Base-by-base conservation (phyloP, 1,140 invertebrate genomes). In the Penaeus vannamei region DNA sequence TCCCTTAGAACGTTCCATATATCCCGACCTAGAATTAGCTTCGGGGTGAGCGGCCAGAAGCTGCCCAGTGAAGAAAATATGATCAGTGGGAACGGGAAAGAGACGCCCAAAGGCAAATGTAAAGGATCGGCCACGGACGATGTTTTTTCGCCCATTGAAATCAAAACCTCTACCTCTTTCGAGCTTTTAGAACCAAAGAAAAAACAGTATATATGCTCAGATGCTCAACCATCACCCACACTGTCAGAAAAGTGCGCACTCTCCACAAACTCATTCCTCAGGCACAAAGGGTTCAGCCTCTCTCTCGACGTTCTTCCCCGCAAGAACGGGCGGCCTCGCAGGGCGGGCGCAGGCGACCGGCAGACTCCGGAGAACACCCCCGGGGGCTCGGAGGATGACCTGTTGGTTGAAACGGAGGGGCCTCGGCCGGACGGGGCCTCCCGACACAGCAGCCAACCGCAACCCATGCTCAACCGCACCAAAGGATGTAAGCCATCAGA, bases 101-200 rank as follows among this genome's bases (percentile, higher is more conserved):
- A 85, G 77, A 82, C 77, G 7, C 19, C 72, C 32, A 84, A 46
- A 26, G 84, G 42, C 0, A 85, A 85, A 72, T 69, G 62, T 36
- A 86, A 82, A 69, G 84, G 36, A 4, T 64, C 29, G 22, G 53
- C 77, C 66, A 66, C 84, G n/a, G 84, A 85, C 22, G 87, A 85
- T n/a, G 59, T 76, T 69, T 61, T 81, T 32, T 86, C 84, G n/a
- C 26, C 84, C 20, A 46, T 69, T 59, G 88, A 90, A 85, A 85
- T 90, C 62, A 90, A 90, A 90, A 90, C 84, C 60, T 90, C 88
- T 90, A 90, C 88, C 88, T 90, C 88, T 42, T 90, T 80, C 60
- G 88, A 90, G 72, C 84, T 90, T 69, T 32, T 90, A 66, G 88
- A 90, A 81, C 88, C 83, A 85, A 89, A 90, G 79, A 90, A 72